Conservation (phyloP, 2,113 vertebrate species). For the Atractosteus spatula region DNA sequence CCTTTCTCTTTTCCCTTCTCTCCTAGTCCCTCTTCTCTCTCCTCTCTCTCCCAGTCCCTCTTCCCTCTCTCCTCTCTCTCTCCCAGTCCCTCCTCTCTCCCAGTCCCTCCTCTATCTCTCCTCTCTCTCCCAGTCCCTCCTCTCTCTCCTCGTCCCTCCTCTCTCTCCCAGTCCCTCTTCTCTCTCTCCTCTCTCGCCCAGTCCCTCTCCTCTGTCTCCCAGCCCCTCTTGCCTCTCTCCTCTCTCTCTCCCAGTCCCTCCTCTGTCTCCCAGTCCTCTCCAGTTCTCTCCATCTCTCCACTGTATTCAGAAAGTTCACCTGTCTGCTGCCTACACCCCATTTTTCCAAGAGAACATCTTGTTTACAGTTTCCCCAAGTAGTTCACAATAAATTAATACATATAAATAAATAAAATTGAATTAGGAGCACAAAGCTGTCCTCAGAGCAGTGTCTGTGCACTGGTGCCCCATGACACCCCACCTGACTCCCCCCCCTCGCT, state of each 20-base stretch:
- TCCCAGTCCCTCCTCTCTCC: not conserved
- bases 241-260: slow-evolving; percentile 39
- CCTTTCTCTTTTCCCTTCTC: slow-evolving; percentile 17
- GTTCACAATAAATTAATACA: no score
- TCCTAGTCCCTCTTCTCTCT: slow-evolving; percentile 19
- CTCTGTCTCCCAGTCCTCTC: slow-evolving; percentile 59
- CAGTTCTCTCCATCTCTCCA: slow-evolving; percentile 3
- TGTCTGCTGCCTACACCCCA: no score
- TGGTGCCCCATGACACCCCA: no score
- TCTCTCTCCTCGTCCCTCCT: slow-evolving; percentile 38
- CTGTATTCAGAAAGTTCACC: no score
- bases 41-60: slow-evolving; percentile 15
- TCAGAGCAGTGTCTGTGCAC: no score
- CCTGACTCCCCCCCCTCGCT: no score
- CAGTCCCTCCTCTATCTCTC: not conserved
- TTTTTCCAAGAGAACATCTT: no score
- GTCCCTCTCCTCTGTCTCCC: slow-evolving; percentile 36
- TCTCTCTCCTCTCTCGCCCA: no score
- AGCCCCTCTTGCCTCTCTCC: slow-evolving; percentile 10
- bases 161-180: slow-evolving; percentile 36
- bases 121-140: slow-evolving; percentile 36
- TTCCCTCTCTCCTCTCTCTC: not conserved
- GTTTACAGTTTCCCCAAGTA: no score
- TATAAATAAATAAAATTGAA: no score
- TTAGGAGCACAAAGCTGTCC: no score